These are phyloP conservation scores for Harpagifer antarcticus DNA, from an alignment of 2,797 vertebrate genomes.

Conservation along the genomic window DNA sequence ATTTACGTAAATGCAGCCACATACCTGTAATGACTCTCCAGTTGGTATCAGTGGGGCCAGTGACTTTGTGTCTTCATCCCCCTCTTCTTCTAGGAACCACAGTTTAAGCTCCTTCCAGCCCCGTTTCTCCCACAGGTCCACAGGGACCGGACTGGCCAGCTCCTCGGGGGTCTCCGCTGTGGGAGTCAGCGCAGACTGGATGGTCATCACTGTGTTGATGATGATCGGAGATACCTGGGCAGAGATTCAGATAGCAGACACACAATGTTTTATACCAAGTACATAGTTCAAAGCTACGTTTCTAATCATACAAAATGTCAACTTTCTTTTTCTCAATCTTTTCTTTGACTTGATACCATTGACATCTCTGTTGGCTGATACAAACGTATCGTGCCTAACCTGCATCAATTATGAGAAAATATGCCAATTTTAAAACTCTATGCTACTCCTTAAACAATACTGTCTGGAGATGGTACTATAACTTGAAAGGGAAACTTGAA, in stretches of 20 bases:
- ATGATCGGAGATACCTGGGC: conserved; percentile 96
- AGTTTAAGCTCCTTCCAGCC: conserved; percentile 91
- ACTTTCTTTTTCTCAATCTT: not conserved
- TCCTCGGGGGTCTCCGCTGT: conserved; percentile 87
- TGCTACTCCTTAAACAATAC: not conserved
- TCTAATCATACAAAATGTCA: not conserved
- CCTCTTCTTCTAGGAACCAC: conserved; percentile 96
- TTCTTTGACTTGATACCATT: not conserved
- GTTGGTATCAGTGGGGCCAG: conserved; percentile 84
- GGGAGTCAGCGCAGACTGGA: conserved; percentile 92
- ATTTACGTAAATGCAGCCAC: conserved; percentile 1
- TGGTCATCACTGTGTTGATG: conserved; percentile 97
- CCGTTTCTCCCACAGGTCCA: conserved; percentile 91
- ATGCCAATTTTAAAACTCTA: not conserved
- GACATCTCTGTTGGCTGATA: not conserved
- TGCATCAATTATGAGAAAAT: not conserved
- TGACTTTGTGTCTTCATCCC: conserved; percentile 79
- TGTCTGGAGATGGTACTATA: not conserved
- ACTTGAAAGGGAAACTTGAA: not conserved
- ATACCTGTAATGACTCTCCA: conserved; percentile 90
- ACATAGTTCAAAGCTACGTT: not conserved
- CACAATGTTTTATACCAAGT: not conserved
- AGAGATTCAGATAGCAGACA: conserved; percentile 26
- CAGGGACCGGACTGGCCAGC: conserved; percentile 85
- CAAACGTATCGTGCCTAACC: too few species aligned